These are phyloP conservation scores for Saccopteryx leptura DNA, from an alignment of 2,113 vertebrate species.

Conservation along the genomic window DNA sequence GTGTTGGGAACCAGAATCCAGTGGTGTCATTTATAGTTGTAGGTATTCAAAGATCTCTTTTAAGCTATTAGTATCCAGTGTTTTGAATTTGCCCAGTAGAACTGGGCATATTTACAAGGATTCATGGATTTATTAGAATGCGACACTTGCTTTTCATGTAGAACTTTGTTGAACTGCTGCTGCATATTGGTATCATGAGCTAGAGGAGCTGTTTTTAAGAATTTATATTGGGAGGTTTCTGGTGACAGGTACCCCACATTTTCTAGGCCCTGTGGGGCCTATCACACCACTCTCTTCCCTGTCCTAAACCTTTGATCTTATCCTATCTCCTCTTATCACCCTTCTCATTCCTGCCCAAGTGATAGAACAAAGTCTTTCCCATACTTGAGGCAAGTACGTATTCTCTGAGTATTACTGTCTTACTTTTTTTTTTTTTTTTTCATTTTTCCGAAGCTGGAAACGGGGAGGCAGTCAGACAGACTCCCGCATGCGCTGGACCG, in stretches of 20 bases:
- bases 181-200: not conserved
- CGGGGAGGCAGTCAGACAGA: no score
- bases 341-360: slow-evolving; percentile 1
- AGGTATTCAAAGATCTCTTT: not conserved
- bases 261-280: not conserved
- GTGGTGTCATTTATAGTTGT: not conserved
- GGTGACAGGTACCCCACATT: not conserved
- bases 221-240: not conserved
- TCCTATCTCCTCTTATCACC: not conserved
- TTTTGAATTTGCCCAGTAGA: not conserved
- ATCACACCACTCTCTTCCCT: not conserved
- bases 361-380: not conserved
- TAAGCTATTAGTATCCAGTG: not conserved
- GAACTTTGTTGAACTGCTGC: not conserved
- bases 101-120: not conserved
- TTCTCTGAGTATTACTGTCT: not conserved
- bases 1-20: not conserved
- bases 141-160: slow-evolving; percentile 11
- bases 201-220: not conserved
- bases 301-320: not conserved
- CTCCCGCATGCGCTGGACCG: no score
- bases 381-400: not conserved
- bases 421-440: no score
- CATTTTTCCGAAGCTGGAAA: no score
- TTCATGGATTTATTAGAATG: not conserved